Conservation (phyloP, 2,888 invertebrate genomes). For the Eurois occulta region DNA sequence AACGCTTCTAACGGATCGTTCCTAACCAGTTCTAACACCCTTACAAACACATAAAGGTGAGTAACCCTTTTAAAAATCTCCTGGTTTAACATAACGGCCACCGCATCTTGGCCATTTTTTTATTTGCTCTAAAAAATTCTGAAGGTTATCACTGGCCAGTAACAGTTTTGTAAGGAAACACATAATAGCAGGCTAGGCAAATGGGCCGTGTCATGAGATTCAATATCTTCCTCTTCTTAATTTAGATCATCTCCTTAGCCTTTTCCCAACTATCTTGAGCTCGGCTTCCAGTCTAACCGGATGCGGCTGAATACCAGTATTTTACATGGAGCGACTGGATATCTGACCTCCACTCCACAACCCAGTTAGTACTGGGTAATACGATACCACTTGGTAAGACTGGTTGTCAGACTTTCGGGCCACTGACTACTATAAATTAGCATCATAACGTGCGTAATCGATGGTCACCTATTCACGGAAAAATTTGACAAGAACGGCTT, state of each 20-base stretch:
- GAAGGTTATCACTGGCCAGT: not conserved
- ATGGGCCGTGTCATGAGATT: not conserved
- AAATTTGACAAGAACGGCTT: no score
- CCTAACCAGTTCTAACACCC: slow-evolving; percentile 49
- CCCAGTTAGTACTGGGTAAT: no score
- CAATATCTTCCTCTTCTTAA: not conserved
- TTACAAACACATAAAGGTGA: slow-evolving; percentile 6
- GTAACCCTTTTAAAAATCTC: slow-evolving; percentile 10
- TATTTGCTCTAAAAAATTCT: not conserved
- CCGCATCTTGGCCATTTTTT: not conserved
- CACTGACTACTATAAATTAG: no score
- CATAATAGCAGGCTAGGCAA: not conserved
- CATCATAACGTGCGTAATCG: no score
- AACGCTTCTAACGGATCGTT: slow-evolving; percentile 47
- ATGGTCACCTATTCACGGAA: no score
- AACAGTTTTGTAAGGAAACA: not conserved
- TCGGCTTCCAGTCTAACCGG: no score
- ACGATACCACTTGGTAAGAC: no score
- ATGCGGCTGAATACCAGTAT: no score
- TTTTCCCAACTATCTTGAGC: no score
- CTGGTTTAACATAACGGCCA: slow-evolving; percentile 8
- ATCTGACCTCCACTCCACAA: no score
- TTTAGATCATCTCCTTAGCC: not conserved
- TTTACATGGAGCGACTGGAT: no score
- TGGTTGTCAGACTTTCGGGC: no score